phyloP scores from a whole-genome alignment of 2,113 vertebrate species.

The Microcebus griseorufus region DNA sequence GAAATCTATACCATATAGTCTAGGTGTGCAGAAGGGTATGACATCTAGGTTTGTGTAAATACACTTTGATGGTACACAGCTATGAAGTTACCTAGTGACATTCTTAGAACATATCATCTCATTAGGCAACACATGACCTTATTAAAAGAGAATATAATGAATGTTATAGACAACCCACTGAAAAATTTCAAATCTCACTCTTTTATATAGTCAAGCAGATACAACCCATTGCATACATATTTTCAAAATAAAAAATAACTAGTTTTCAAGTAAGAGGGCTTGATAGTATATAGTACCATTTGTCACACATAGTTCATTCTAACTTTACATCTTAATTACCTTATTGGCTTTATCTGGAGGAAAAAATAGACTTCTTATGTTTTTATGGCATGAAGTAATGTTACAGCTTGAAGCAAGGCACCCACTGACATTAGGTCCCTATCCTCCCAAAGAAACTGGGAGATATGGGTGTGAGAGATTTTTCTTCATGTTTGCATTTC shows the following conservation, averaged over 20 bases:
- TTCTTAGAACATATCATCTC: neutral
- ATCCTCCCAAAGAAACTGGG: neutral
- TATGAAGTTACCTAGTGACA: neutral
- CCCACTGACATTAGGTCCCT: neutral
- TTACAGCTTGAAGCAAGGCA: neutral
- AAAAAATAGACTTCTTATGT: neutral
- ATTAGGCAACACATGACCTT: neutral
- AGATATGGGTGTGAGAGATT: neutral
- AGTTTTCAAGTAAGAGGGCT: neutral
- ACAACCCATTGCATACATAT: neutral
- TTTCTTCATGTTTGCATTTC: neutral
- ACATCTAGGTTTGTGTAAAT: neutral
- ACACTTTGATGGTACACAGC: neutral
- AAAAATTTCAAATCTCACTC: neutral
- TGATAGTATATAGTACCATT: neutral
- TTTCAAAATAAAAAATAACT: neutral
- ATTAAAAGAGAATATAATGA: neutral
- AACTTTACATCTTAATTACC: neutral
- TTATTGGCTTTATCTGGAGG: neutral
- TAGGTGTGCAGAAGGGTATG: neutral
- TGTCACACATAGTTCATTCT: neutral
- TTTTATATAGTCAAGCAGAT: neutral
- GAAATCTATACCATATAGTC: neutral
- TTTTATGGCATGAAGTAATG: neutral
- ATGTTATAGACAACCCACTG: neutral